Evolutionary conservation across 2,113 vertebrate genomes (phyloP).

Genomic region (Mugil cephalus): DNA sequence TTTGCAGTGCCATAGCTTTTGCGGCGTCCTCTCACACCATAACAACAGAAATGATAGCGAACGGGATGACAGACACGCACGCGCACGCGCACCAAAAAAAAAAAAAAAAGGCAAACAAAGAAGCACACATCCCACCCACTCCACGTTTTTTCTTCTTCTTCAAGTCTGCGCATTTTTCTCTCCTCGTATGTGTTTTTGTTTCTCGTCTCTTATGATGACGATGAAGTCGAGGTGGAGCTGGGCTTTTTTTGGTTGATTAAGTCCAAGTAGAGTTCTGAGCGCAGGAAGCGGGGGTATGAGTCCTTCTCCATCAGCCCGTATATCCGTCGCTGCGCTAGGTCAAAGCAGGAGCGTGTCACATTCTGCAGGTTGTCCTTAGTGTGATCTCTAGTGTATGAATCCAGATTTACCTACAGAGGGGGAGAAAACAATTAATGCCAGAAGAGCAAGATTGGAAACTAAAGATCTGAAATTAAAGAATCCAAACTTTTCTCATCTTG

Average conservation of each 20-base stretch:
- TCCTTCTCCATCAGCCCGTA: slow-evolving; percentile 99
- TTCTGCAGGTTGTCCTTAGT: slow-evolving; percentile 97
- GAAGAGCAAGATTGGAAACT: no score
- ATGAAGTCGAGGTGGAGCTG: slow-evolving; percentile 88
- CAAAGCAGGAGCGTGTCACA: slow-evolving; percentile 92
- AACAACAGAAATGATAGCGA: slow-evolving; percentile 40
- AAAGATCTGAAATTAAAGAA: not conserved
- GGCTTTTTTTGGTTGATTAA: slow-evolving; percentile 96
- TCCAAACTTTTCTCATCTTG: not conserved
- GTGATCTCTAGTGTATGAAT: slow-evolving; percentile 95
- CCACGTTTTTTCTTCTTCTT: slow-evolving; percentile 33
- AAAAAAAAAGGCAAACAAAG: slow-evolving; percentile 73
- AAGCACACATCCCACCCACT: slow-evolving; percentile 46
- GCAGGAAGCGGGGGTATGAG: slow-evolving; percentile 97
- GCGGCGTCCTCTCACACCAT: slow-evolving; percentile 54
- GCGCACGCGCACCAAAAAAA: slow-evolving; percentile 5
- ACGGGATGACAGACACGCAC: slow-evolving; percentile 68
- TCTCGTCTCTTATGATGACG: slow-evolving; percentile 81
- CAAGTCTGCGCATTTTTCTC: slow-evolving; percentile 59
- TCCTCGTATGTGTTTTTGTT: slow-evolving; percentile 28
- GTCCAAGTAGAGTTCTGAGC: slow-evolving; percentile 96
- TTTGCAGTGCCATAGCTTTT: slow-evolving; percentile 74
- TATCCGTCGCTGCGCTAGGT: slow-evolving; percentile 96
- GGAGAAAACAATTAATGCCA: not conserved
- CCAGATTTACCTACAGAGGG: slow-evolving; percentile 92